Percentiles rank a stretch among this genome's conserved stretches.
phyloP scores from a whole-genome alignment of 2,797 vertebrate genomes.

The Sebastes baramenuke region DNA sequence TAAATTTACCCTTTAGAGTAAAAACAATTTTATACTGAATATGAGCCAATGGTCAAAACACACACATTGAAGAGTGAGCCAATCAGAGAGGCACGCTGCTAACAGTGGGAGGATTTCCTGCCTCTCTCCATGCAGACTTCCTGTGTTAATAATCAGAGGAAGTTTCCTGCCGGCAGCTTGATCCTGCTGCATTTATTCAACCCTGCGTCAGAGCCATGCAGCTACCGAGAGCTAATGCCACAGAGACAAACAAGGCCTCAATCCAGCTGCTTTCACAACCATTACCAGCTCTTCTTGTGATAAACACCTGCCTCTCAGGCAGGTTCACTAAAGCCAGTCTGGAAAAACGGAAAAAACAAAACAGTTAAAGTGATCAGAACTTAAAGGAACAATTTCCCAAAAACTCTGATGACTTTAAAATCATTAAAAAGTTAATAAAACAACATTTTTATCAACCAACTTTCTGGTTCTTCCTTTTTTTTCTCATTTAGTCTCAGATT shows the following conservation, averaged over 20 bases:
- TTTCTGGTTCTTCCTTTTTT: background rate
- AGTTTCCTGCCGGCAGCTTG: constrained; percentile 80
- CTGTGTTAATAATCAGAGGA: constrained; percentile 91
- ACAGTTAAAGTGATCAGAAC: background rate
- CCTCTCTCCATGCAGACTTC: constrained; percentile 82
- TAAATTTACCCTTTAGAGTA: no score
- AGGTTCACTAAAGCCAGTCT: background rate
- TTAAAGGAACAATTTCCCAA: background rate
- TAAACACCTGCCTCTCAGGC: constrained; percentile 16
- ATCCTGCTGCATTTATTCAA: constrained; percentile 41
- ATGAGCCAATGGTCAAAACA: constrained; percentile 1
- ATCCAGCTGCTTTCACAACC: background rate
- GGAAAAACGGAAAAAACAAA: background rate
- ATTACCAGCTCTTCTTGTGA: background rate
- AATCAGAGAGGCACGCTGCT: constrained; percentile 59
- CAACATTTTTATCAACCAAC: background rate
- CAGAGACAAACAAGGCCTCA: background rate
- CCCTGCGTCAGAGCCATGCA: background rate
- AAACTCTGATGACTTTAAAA: background rate
- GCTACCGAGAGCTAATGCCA: constrained; percentile 8
- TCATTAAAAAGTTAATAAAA: background rate
- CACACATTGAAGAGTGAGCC: constrained; percentile 5
- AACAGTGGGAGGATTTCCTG: constrained; percentile 90
- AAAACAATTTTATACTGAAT: background rate
- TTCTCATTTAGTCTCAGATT: background rate